Percentiles rank a stretch among this genome's conserved stretches.
Evolutionary conservation across 2,888 invertebrate genomes (phyloP).

Genomic region (Chrysolina haemoptera): DNA sequence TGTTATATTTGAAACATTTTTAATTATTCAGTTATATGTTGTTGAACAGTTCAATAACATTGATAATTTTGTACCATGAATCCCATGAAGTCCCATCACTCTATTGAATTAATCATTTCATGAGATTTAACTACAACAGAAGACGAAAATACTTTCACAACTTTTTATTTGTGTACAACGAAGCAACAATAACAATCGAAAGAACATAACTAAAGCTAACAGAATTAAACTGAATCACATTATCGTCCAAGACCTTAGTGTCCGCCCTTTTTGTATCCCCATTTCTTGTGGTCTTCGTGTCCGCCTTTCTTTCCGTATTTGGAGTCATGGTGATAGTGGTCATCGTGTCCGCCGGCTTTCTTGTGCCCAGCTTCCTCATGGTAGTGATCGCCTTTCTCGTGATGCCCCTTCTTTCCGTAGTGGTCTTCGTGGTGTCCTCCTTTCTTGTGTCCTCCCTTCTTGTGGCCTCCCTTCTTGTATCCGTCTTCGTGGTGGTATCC

Average conservation of each 20-base stretch:
- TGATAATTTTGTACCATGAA: too few relatives aligned
- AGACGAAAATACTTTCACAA: constrained; percentile 34
- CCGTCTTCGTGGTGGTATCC: constrained; percentile 85
- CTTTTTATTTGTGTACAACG: constrained; percentile 49
- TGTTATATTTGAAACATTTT: too few relatives aligned
- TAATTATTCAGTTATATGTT: too few relatives aligned
- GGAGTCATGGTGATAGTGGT: constrained; percentile 82
- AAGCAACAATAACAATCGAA: constrained; percentile 50
- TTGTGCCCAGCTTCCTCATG: constrained; percentile 87
- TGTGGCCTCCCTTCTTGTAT: constrained; percentile 86
- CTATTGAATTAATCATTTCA: too few relatives aligned
- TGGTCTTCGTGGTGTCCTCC: constrained; percentile 83
- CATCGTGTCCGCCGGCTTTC: constrained; percentile 82
- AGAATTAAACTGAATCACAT: constrained; percentile 46
- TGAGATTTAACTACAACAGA: too few relatives aligned
- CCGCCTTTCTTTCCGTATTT: constrained; percentile 86
- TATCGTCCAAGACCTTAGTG: constrained; percentile 40
- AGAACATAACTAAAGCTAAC: constrained; percentile 44
- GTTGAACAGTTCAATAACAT: too few relatives aligned
- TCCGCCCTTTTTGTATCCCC: constrained; percentile 75
- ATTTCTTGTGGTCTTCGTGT: constrained; percentile 85
- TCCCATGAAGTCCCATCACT: too few relatives aligned
- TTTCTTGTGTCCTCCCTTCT: constrained; percentile 87
- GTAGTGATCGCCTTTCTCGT: constrained; percentile 86
- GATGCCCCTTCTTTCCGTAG: constrained; percentile 85